Base-by-base conservation (phyloP, 2,888 invertebrate species). In the Stomorhina lunata region DNA sequence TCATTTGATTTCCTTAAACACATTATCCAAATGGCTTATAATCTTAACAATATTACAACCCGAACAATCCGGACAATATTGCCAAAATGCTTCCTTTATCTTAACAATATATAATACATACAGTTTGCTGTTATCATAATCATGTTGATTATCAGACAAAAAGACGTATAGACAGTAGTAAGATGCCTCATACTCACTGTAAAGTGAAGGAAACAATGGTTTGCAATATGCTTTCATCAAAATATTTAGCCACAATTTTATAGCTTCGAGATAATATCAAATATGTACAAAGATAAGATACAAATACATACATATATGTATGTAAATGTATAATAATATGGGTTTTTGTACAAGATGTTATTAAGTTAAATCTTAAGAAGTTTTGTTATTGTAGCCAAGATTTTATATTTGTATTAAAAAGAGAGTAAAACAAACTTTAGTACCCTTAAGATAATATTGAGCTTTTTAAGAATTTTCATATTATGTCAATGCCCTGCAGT, bases 101-200 rank as follows among this genome's bases (percentile, higher is more conserved):
- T 50, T 22, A 66, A 34, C 3, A 50, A 34, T 34, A 15, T 9
- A n/a, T n/a, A n/a, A n/a, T n/a, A n/a, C n/a, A 50, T 4, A 22
- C 32, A 34, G 50, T 22, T 34, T 48, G 34, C 34, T 32, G 25
- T 66, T 50, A 50, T 66, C 32, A 50, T 66, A 66, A 66, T 66
- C 20, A 66, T 34, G 4, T 66, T 34, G 20, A 66, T 50, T 66
- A 66, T 15, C 20, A 48, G 32, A 65, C 45, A 0, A 12, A 43
- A 43, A 43, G n/a, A 15, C 59, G 3, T 40, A 0, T 22, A 25
- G 32, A 66, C 48, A 34, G 2, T 22, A 17, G 3, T 20, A 7
- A 55, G 7, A 12, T n/a, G n/a, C n/a, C n/a, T n/a, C n/a, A n/a
- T n/a, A n/a, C 4, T 50, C 48, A 43, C 4, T 22, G n/a, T 22